Percentiles rank a stretch among this genome's conserved stretches.
Evolutionary conservation across 1,140 invertebrate genomes (phyloP).

Genomic region (Drosophila pseudoobscura): DNA sequence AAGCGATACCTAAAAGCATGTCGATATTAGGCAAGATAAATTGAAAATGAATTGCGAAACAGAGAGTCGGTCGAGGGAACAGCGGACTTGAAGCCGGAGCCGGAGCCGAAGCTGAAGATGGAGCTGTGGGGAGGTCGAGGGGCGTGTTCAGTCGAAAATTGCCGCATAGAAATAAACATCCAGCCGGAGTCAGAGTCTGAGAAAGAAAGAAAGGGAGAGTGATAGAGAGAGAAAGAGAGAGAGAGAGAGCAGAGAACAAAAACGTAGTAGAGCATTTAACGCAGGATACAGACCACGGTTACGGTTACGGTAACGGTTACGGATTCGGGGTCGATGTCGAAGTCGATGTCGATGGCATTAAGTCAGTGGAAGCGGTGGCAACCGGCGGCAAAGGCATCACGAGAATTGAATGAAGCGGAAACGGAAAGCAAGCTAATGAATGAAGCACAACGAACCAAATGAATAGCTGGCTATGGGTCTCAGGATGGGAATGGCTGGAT

Average conservation of each 20-base stretch:
- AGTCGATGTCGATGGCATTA: constrained; percentile 67
- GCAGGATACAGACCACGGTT: constrained; percentile 42
- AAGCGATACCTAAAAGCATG: constrained; percentile 61
- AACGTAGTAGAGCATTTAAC: constrained; percentile 45
- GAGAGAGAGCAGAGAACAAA: constrained; percentile 8
- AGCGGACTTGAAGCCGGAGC: background rate
- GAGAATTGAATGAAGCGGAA: constrained; percentile 79
- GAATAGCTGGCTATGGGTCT: constrained; percentile 41
- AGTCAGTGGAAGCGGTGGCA: constrained; percentile 51
- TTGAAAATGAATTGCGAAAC: constrained; percentile 76
- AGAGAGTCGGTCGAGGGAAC: constrained; percentile 10
- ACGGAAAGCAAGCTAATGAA: constrained; percentile 81
- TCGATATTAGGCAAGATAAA: constrained; percentile 81
- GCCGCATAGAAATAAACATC: constrained; percentile 58
- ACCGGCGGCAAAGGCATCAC: constrained; percentile 51
- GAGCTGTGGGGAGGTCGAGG: background rate
- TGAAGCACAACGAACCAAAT: constrained; percentile 79
- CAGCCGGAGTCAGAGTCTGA: constrained; percentile 6
- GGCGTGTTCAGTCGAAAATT: constrained; percentile 40
- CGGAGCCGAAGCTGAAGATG: background rate
- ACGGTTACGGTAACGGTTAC: constrained; percentile 24
- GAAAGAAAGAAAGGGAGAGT: constrained; percentile 7
- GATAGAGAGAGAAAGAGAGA: constrained; percentile 9
- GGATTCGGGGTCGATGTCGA: constrained; percentile 15
- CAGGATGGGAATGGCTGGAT: background rate